A percentile compares a stretch with the other conserved stretches of the same genome.
These are phyloP conservation scores for Boloria euphrosyne DNA, from an alignment of 2,888 invertebrate genomes.

Conservation along the genomic window DNA sequence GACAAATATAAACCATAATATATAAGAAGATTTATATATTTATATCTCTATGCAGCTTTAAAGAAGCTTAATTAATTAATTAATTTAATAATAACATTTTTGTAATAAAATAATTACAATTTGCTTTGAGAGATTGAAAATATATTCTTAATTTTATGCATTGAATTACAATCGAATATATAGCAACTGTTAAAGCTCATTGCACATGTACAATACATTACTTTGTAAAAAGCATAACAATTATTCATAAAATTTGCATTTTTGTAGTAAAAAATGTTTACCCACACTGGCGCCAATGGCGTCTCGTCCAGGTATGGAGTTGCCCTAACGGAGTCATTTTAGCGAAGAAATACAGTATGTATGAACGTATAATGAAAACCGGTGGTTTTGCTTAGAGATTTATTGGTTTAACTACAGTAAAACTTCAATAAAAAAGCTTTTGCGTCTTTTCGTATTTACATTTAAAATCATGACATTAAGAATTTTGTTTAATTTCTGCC, in stretches of 20 bases:
- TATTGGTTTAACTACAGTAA: neutral
- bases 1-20: too few relatives aligned
- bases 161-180: neutral
- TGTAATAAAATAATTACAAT: too few relatives aligned
- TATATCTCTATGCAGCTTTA: too few relatives aligned
- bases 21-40: too few relatives aligned
- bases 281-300: slow-evolving; percentile 38
- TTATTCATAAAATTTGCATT: slow-evolving; percentile 33
- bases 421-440: neutral
- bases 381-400: neutral
- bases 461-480: too few relatives aligned
- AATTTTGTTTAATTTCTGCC: too few relatives aligned
- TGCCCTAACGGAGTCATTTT: slow-evolving; percentile 40
- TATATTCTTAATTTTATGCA: neutral
- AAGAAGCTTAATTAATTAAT: too few relatives aligned
- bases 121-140: too few relatives aligned
- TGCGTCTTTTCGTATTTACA: neutral
- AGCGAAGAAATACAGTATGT: slow-evolving; percentile 39
- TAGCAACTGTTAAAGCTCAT: slow-evolving; percentile 28
- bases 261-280: slow-evolving; percentile 31
- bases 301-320: slow-evolving; percentile 37
- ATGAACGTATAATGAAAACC: slow-evolving; percentile 18
- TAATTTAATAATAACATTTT: too few relatives aligned
- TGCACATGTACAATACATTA: slow-evolving; percentile 33
- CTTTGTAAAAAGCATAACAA: slow-evolving; percentile 30